phyloP scores from a whole-genome alignment of 2,888 invertebrate genomes.

The Meiosimyza platycephala region DNA sequence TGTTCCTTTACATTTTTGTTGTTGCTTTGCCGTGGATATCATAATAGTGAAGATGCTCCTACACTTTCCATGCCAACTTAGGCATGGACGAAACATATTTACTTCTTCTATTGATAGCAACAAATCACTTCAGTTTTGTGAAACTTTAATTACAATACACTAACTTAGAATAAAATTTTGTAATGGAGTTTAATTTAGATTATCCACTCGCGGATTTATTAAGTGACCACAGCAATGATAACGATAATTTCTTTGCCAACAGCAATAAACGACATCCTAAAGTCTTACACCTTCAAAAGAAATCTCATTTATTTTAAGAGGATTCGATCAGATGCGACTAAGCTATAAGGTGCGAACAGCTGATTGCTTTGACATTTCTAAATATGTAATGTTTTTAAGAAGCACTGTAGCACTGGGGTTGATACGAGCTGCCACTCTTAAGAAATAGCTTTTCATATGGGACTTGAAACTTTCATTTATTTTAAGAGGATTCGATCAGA shows the following conservation, averaged over 20 bases:
- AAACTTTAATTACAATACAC: neutral
- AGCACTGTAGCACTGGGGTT: neutral
- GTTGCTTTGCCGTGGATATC: constrained; percentile 19
- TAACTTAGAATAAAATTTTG: neutral
- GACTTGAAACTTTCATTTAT: no score
- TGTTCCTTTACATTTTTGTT: constrained; percentile 16
- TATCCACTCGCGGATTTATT: constrained; percentile 66
- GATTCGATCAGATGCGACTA: no score
- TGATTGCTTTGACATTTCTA: constrained; percentile 12
- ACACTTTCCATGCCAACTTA: constrained; percentile 14
- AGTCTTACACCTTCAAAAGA: constrained; percentile 43
- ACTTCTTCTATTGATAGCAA: neutral
- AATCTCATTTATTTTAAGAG: constrained; percentile 22
- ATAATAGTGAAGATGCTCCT: neutral
- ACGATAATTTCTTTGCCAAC: constrained; percentile 77
- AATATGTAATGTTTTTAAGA: neutral
- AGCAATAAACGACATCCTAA: constrained; percentile 19
- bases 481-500: no score
- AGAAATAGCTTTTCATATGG: no score
- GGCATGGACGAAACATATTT: constrained; percentile 40
- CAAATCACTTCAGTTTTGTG: no score
- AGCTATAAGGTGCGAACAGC: constrained; percentile 33
- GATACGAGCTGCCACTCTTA: no score
- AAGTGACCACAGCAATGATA: constrained; percentile 78
- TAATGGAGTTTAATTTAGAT: constrained; percentile 36